A percentile compares a stretch with the other conserved stretches of the same genome.
Conservation (phyloP, 2,797 vertebrate species). For the Acanthurus tractus region DNA sequence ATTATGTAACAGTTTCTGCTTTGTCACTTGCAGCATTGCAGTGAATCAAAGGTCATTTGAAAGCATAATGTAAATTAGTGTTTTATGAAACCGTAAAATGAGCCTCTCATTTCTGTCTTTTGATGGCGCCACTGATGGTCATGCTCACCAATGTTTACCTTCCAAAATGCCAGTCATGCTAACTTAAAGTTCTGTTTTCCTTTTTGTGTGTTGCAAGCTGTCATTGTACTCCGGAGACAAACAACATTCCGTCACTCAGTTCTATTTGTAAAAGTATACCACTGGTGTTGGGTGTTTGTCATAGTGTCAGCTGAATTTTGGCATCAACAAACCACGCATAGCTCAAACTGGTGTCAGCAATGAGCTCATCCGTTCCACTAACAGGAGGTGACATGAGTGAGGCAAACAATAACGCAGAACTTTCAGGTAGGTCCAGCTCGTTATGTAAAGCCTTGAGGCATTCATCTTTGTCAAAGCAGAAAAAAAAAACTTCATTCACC, state of each 20-base stretch:
- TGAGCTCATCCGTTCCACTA: constrained; percentile 81
- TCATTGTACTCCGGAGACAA: neutral
- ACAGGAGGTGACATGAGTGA: constrained; percentile 72
- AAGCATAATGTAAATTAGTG: constrained; percentile 8
- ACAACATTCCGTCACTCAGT: neutral
- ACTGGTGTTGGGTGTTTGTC: constrained; percentile 27
- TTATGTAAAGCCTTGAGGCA: constrained; percentile 70
- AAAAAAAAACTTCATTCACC: constrained; percentile 40
- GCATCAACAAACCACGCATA: constrained; percentile 48
- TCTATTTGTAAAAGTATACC: constrained; percentile 27
- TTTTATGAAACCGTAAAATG: constrained; percentile 1
- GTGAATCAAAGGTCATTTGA: constrained; percentile 15
- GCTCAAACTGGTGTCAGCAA: constrained; percentile 69
- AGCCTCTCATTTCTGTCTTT: neutral
- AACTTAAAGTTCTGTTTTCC: neutral
- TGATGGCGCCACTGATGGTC: constrained; percentile 5
- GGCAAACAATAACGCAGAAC: constrained; percentile 69
- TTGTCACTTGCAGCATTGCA: constrained; percentile 16
- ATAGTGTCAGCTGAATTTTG: constrained; percentile 50
- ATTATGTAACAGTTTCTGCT: constrained; percentile 23
- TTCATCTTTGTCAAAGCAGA: constrained; percentile 61
- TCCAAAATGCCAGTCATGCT: neutral
- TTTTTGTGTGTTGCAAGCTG: constrained; percentile 4
- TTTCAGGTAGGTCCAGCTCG: constrained; percentile 72
- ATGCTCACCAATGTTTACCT: neutral